phyloP scores from a whole-genome alignment of 2,113 vertebrate genomes.

The Panurus biarmicus region DNA sequence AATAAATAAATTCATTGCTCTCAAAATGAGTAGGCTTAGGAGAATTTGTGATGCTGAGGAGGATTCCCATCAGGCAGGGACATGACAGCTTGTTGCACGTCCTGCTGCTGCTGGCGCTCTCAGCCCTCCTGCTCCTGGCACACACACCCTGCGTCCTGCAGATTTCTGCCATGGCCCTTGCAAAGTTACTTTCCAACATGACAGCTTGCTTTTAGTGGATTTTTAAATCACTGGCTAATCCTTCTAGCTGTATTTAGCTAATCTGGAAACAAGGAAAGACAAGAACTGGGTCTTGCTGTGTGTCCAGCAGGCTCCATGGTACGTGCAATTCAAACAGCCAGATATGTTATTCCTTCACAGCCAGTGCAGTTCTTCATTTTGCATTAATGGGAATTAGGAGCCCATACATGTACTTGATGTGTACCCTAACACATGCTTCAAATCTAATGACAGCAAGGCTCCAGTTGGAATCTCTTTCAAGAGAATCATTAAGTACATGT shows the following conservation, averaged over 20 bases:
- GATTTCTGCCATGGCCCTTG: not conserved
- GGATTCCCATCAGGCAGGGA: not conserved
- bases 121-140: not conserved
- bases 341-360: not conserved
- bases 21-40: not conserved
- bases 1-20: not conserved
- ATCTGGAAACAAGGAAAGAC: not conserved
- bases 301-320: not conserved
- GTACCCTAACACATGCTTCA: not conserved
- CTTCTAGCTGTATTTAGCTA: not conserved
- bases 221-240: not conserved
- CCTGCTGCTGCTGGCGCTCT: not conserved
- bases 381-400: not conserved
- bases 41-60: not conserved
- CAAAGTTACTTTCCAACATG: not conserved
- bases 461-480: constrained; percentile 23
- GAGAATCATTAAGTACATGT: not conserved
- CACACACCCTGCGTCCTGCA: not conserved
- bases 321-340: not conserved
- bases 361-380: not conserved
- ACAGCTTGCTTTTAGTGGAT: not conserved
- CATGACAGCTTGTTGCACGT: fast-evolving
- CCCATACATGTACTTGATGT: not conserved
- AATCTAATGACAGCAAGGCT: not conserved
- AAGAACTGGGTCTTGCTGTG: not conserved